Conservation (phyloP, 2,888 invertebrate species). For the Dyspetes luteomarginatus region DNA sequence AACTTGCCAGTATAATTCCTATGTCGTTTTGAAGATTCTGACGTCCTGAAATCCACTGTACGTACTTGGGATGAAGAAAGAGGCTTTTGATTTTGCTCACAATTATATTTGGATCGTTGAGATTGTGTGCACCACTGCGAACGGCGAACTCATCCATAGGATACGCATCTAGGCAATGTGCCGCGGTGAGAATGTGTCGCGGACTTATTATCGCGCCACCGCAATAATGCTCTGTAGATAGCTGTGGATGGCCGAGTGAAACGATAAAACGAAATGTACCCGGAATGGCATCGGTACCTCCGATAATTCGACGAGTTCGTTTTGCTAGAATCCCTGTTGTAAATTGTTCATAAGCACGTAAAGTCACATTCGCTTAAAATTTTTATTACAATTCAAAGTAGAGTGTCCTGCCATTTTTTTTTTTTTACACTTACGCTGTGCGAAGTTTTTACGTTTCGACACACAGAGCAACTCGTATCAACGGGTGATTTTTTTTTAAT, state of each 20-base stretch:
- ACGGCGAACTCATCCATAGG: not conserved
- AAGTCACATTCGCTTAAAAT: not conserved
- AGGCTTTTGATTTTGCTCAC: not conserved
- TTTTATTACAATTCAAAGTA: too few relatives aligned
- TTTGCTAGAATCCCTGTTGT: not conserved
- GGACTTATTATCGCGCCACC: conserved; percentile 26
- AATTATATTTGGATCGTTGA: not conserved
- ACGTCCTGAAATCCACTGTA: not conserved
- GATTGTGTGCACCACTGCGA: not conserved
- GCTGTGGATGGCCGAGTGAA: not conserved
- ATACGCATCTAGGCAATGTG: not conserved
- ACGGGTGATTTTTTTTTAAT: too few relatives aligned
- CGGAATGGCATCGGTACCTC: not conserved
- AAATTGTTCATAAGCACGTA: not conserved
- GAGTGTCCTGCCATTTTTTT: too few relatives aligned
- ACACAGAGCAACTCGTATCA: too few relatives aligned
- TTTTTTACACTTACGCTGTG: too few relatives aligned
- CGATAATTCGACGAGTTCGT: not conserved
- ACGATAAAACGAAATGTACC: conserved; percentile 14
- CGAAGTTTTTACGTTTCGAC: too few relatives aligned
- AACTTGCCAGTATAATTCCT: conserved; percentile 16
- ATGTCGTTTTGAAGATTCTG: conserved; percentile 5
- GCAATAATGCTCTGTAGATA: not conserved
- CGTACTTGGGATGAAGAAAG: not conserved
- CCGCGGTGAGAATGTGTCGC: conserved; percentile 32